Evolutionary conservation across 2,797 vertebrate species (phyloP).

Genomic region (Pseudochromis fuscus): DNA sequence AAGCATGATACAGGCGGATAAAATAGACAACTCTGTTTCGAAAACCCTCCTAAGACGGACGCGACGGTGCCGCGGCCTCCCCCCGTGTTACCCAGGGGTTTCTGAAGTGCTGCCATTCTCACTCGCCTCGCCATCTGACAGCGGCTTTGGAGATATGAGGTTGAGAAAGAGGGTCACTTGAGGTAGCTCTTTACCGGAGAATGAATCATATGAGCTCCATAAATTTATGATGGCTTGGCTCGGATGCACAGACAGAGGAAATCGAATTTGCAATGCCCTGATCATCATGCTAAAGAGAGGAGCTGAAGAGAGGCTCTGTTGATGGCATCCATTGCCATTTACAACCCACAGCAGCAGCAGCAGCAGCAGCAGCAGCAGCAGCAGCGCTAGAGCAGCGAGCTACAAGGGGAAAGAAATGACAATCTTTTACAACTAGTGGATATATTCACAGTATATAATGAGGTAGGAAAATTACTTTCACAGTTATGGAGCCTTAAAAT

Average conservation of each 20-base stretch:
- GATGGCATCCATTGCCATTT: constrained; percentile 13
- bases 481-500: constrained; percentile 9
- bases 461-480: not conserved
- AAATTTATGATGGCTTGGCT: constrained; percentile 47
- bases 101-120: constrained; percentile 55
- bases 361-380: too few relatives aligned
- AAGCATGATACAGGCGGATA: constrained; percentile 45
- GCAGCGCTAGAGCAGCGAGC: not conserved
- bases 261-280: constrained; percentile 27
- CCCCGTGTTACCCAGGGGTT: constrained; percentile 24
- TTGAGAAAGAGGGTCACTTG: constrained; percentile 15
- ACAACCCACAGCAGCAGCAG: constrained; percentile 11
- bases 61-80: constrained; percentile 12
- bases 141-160: constrained; percentile 25
- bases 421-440: not conserved
- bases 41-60: constrained; percentile 28
- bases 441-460: constrained; percentile 3
- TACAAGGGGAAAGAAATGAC: not conserved
- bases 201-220: constrained; percentile 20
- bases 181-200: constrained; percentile 19
- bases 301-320: constrained; percentile 13
- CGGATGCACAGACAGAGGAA: constrained; percentile 25
- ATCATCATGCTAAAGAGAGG: constrained; percentile 42
- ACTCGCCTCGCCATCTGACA: constrained; percentile 26
- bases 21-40: constrained; percentile 55